Evolutionary conservation across 2,888 invertebrate genomes (phyloP).

Genomic region (Athalia rosae): DNA sequence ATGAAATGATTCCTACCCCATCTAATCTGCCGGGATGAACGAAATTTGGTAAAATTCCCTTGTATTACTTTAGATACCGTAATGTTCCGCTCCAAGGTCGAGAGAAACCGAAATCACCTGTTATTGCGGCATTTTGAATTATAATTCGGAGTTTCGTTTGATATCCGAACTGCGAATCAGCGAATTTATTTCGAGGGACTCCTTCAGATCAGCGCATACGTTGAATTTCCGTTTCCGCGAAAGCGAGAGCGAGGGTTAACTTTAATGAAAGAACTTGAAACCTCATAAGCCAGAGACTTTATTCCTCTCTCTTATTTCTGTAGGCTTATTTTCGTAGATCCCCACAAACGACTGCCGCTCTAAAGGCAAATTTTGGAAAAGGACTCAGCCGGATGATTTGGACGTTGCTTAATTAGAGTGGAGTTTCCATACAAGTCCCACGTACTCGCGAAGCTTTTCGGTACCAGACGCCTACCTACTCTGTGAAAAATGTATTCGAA

Average conservation of each 20-base stretch:
- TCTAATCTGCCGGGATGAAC: constrained; percentile 9
- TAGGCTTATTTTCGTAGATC: neutral
- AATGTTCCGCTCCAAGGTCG: too few relatives aligned
- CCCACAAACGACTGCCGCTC: neutral
- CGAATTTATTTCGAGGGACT: too few relatives aligned
- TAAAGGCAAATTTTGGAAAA: constrained; percentile 23
- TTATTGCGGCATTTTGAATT: too few relatives aligned
- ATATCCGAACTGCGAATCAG: too few relatives aligned
- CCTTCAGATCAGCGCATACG: too few relatives aligned
- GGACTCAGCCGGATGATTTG: constrained; percentile 39
- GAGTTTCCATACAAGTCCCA: neutral
- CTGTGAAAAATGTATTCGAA: constrained; percentile 27
- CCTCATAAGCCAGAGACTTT: too few relatives aligned
- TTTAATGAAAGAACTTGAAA: too few relatives aligned
- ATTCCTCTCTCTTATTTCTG: too few relatives aligned
- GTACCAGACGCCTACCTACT: constrained; percentile 15
- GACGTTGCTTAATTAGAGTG: constrained; percentile 39
- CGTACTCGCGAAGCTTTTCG: constrained; percentile 22
- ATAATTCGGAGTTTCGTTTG: too few relatives aligned
- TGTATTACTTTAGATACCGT: neutral
- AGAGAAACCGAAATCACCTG: too few relatives aligned
- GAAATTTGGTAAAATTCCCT: neutral
- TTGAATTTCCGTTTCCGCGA: too few relatives aligned
- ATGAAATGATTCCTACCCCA: constrained; percentile 15
- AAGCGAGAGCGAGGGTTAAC: too few relatives aligned